Conservation (phyloP, 2,888 invertebrate species). For the Amorpha juglandis region DNA sequence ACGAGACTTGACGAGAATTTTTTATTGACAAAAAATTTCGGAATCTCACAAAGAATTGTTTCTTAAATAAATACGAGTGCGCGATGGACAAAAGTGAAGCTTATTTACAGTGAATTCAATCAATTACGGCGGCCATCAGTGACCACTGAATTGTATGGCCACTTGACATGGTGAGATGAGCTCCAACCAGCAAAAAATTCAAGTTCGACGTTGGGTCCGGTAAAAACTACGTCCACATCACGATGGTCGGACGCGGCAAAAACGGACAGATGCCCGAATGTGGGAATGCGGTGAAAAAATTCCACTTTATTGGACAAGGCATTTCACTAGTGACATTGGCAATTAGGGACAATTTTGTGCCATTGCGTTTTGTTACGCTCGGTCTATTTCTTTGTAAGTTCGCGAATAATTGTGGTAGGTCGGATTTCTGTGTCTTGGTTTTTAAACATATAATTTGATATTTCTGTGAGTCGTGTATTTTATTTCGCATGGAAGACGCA, state of each 20-base stretch:
- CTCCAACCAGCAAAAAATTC: conserved; percentile 72
- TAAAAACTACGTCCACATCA: conserved; percentile 73
- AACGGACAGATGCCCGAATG: conserved; percentile 61
- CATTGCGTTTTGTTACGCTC: conserved; percentile 29
- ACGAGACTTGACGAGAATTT: conserved; percentile 39
- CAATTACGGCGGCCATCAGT: conserved; percentile 72
- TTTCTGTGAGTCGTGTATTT: neutral
- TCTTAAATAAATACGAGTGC: conserved; percentile 37
- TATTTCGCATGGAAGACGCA: neutral
- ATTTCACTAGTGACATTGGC: conserved; percentile 52
- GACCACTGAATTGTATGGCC: conserved; percentile 72
- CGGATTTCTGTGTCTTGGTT: conserved; percentile 1
- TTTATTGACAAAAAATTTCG: conserved; percentile 33
- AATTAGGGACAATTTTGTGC: conserved; percentile 44
- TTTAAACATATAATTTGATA: neutral
- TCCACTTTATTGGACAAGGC: conserved; percentile 70
- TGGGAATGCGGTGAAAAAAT: conserved; percentile 65
- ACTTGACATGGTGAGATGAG: conserved; percentile 73
- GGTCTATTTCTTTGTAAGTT: neutral
- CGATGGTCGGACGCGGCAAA: conserved; percentile 67
- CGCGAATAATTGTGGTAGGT: conserved; percentile 7
- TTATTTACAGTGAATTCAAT: conserved; percentile 73
- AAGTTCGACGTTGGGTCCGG: conserved; percentile 54
- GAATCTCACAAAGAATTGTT: conserved; percentile 23
- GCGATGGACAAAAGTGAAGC: conserved; percentile 57